These are phyloP conservation scores for Hiodon tergisus DNA, from an alignment of 2,113 vertebrate species.

Conservation along the genomic window DNA sequence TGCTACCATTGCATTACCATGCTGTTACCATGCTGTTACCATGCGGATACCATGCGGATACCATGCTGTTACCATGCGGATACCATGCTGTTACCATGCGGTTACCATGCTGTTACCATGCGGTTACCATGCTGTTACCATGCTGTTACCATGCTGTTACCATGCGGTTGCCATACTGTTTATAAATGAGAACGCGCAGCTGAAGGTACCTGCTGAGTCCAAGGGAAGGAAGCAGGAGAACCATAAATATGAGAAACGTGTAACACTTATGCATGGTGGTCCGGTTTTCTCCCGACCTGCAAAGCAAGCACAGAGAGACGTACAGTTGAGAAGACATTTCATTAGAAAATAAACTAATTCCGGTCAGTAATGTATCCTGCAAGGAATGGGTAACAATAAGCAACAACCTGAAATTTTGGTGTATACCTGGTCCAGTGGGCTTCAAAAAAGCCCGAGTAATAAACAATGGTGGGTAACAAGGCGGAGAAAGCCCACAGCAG, in stretches of 20 bases:
- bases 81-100: too few relatives aligned
- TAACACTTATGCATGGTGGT: conserved; percentile 98
- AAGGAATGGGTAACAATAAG: not conserved
- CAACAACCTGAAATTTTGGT: too few relatives aligned
- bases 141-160: not conserved
- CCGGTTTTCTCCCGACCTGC: conserved; percentile 92
- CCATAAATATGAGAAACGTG: conserved; percentile 98
- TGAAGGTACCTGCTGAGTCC: conserved; percentile 85
- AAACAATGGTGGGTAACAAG: conserved; percentile 93
- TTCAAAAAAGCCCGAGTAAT: conserved; percentile 93
- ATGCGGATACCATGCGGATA: too few relatives aligned
- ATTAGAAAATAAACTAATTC: too few relatives aligned
- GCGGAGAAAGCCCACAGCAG: conserved; percentile 93
- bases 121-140: too few relatives aligned
- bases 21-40: too few relatives aligned
- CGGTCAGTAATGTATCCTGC: not conserved
- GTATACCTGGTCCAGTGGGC: conserved; percentile 90
- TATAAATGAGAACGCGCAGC: too few relatives aligned
- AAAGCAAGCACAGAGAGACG: not conserved
- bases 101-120: too few relatives aligned
- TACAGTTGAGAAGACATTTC: too few relatives aligned
- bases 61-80: too few relatives aligned
- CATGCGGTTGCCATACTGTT: not conserved
- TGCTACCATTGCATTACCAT: too few relatives aligned
- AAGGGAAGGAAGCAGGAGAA: conserved; percentile 85